phyloP scores from a whole-genome alignment of 1,140 invertebrate species.

The Paramacrobiotus metropolitanus region DNA sequence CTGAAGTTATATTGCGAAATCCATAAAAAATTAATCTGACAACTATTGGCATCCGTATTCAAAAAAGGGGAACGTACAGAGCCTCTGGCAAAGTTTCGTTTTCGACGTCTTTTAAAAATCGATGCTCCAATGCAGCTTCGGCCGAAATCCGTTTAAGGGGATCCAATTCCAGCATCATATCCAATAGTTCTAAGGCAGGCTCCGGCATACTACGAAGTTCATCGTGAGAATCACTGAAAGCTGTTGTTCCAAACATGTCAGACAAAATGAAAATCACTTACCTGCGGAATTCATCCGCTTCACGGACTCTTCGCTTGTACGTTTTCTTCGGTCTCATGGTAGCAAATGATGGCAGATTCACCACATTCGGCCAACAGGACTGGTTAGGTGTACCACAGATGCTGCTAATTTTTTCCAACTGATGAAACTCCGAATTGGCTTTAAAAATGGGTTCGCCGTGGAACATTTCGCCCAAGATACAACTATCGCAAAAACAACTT shows the following conservation, averaged over 20 bases:
- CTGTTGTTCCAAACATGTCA: background rate
- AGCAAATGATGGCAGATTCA: slow-evolving; percentile 73
- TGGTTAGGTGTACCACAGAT: slow-evolving; percentile 87
- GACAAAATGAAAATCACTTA: slow-evolving; percentile 15
- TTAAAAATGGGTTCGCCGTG: slow-evolving; percentile 84
- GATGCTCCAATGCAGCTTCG: slow-evolving; percentile 68
- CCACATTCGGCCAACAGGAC: slow-evolving; percentile 91
- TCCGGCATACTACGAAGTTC: slow-evolving; percentile 55
- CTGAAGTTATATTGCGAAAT: too few species aligned
- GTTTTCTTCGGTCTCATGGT: slow-evolving; percentile 73
- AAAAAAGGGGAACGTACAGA: slow-evolving; percentile 32
- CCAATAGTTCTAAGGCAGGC: slow-evolving; percentile 68
- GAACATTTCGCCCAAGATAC: slow-evolving; percentile 94
- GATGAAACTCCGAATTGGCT: slow-evolving; percentile 74
- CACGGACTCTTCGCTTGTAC: slow-evolving; percentile 55
- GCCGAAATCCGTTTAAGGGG: slow-evolving; percentile 77
- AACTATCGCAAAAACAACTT: slow-evolving; percentile 26
- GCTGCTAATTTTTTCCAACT: slow-evolving; percentile 77
- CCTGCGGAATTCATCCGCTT: slow-evolving; percentile 80
- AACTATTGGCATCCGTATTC: background rate
- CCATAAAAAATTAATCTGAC: slow-evolving; percentile 8
- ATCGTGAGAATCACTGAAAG: slow-evolving; percentile 10
- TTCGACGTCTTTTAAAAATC: slow-evolving; percentile 78
- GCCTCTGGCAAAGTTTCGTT: slow-evolving; percentile 41
- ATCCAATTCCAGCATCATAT: slow-evolving; percentile 88